Evolutionary conservation across 2,888 invertebrate species (phyloP).

Genomic region (Drosophila affinis): DNA sequence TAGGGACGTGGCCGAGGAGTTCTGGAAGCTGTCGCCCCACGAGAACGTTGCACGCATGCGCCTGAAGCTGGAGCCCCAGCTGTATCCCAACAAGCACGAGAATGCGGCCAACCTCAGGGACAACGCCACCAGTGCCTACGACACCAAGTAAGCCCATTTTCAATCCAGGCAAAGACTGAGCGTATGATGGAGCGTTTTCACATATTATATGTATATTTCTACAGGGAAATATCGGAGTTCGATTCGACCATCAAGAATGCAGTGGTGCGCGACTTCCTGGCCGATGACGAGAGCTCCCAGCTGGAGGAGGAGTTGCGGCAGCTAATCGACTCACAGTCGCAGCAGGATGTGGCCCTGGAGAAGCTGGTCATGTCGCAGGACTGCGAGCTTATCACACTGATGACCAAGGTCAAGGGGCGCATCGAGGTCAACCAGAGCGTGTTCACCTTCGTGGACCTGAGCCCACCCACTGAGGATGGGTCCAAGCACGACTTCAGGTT

Average conservation of each 20-base stretch:
- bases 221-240: constrained; percentile 83
- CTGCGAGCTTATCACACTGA: constrained; percentile 86
- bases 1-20: constrained; percentile 83
- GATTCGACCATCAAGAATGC: constrained; percentile 84
- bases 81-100: constrained; percentile 85
- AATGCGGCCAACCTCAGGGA: constrained; percentile 87
- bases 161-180: not conserved
- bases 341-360: constrained; percentile 85
- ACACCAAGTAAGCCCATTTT: constrained; percentile 76
- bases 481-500: constrained; percentile 84
- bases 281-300: constrained; percentile 83
- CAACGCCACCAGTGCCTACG: constrained; percentile 84
- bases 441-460: constrained; percentile 86
- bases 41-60: constrained; percentile 87
- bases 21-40: constrained; percentile 87
- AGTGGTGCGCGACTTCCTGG: constrained; percentile 83
- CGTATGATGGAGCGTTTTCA: not conserved
- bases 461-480: constrained; percentile 85
- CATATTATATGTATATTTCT: too few species aligned
- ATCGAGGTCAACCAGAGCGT: constrained; percentile 86
- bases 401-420: constrained; percentile 86
- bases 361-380: constrained; percentile 86
- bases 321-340: constrained; percentile 83
- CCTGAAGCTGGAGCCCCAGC: constrained; percentile 86
- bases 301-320: constrained; percentile 84